Percentiles rank a stretch among this genome's conserved stretches.
Evolutionary conservation across 2,797 vertebrate genomes (phyloP).

Genomic region (Hylomyscus alleni): DNA sequence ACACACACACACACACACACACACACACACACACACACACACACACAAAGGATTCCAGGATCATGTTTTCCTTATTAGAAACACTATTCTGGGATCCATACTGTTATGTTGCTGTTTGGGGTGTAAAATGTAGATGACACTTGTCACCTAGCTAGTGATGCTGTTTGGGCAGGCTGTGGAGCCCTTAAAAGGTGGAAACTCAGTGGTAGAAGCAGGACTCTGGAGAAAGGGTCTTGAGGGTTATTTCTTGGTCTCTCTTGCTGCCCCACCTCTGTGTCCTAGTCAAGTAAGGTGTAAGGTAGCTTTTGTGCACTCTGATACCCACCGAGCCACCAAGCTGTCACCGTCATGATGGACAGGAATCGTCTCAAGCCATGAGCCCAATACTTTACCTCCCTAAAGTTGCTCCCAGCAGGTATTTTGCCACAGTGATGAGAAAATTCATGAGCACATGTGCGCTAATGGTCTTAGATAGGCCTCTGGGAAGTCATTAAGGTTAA

Average conservation of each 20-base stretch:
- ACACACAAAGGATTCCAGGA: not conserved
- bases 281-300: not conserved
- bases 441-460: fast-evolving
- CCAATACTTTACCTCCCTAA: not conserved
- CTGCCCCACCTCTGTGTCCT: not conserved
- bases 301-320: not conserved
- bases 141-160: not conserved
- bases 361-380: not conserved
- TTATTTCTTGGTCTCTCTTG: not conserved
- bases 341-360: not conserved
- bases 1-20: not conserved
- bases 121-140: not conserved
- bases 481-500: not conserved
- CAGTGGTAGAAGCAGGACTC: not conserved
- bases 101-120: not conserved
- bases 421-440: not conserved
- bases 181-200: not conserved
- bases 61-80: not conserved
- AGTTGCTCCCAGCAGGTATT: not conserved
- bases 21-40: not conserved
- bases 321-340: not conserved
- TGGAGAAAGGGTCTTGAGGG: not conserved
- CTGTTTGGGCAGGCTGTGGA: not conserved
- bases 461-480: not conserved
- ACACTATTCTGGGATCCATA: not conserved